A percentile compares a stretch with the other conserved stretches of the same genome.
Evolutionary conservation across 1,140 invertebrate genomes (phyloP).

Genomic region (Rhopalosiphum maidis): DNA sequence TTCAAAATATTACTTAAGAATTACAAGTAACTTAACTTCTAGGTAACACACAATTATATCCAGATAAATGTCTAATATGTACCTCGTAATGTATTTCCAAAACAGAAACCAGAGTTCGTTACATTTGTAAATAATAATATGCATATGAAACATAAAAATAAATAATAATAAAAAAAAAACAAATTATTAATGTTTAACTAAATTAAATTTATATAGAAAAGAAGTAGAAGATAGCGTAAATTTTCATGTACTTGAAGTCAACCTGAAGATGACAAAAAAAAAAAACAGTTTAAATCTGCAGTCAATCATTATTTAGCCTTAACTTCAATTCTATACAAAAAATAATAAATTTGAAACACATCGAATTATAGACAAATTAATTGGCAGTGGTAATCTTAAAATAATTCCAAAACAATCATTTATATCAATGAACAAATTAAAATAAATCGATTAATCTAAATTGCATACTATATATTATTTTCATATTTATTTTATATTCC

Average conservation of each 20-base stretch:
- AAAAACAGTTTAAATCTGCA: background rate
- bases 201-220: too few relatives aligned
- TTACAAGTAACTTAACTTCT: background rate
- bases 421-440: background rate
- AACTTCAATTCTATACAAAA: background rate
- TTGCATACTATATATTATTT: background rate
- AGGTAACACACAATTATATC: too few relatives aligned
- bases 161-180: too few relatives aligned
- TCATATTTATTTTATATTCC: background rate
- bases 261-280: background rate
- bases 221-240: background rate
- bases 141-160: background rate
- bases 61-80: too few relatives aligned
- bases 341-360: background rate
- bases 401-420: background rate
- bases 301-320: background rate
- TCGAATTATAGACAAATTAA: background rate
- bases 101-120: background rate
- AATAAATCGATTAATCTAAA: slow-evolving; percentile 33
- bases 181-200: too few relatives aligned
- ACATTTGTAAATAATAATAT: background rate
- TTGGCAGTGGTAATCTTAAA: background rate
- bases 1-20: background rate
- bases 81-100: too few relatives aligned
- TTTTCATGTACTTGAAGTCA: background rate